Conservation (phyloP, 2,113 vertebrate genomes). For the Beaufortia kweichowensis region DNA sequence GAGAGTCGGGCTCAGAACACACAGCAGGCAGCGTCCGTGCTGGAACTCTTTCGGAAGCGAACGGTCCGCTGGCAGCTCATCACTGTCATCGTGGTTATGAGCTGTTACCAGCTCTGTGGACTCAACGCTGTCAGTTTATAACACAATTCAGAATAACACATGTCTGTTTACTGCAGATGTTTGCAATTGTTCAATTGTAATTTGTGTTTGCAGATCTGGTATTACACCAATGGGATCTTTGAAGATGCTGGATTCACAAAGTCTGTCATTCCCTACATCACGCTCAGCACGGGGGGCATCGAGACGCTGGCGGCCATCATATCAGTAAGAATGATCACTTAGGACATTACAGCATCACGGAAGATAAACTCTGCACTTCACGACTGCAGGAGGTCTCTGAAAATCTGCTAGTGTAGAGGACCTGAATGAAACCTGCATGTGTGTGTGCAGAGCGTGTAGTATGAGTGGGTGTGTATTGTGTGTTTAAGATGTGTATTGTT, state of each 20-base stretch:
- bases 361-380: too few relatives aligned
- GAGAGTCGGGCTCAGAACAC: constrained; percentile 79
- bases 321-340: too few relatives aligned
- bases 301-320: constrained; percentile 85
- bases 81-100: constrained; percentile 85
- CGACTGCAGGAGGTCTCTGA: too few relatives aligned
- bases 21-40: constrained; percentile 67
- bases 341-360: too few relatives aligned
- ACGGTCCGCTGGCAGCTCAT: constrained; percentile 84
- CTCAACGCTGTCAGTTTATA: constrained; percentile 88
- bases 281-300: constrained; percentile 84
- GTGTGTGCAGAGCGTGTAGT: too few relatives aligned
- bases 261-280: constrained; percentile 84
- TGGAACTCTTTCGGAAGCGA: constrained; percentile 75
- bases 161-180: too few relatives aligned
- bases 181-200: not conserved
- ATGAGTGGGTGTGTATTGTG: too few relatives aligned
- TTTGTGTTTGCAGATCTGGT: constrained; percentile 84
- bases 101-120: constrained; percentile 93
- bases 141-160: not conserved
- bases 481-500: too few relatives aligned
- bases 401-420: too few relatives aligned
- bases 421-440: too few relatives aligned
- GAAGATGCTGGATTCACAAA: constrained; percentile 77
- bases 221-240: constrained; percentile 92